Evolutionary conservation across 2,113 vertebrate species (phyloP).

Genomic region (Forbesichthys papilliferus): DNA sequence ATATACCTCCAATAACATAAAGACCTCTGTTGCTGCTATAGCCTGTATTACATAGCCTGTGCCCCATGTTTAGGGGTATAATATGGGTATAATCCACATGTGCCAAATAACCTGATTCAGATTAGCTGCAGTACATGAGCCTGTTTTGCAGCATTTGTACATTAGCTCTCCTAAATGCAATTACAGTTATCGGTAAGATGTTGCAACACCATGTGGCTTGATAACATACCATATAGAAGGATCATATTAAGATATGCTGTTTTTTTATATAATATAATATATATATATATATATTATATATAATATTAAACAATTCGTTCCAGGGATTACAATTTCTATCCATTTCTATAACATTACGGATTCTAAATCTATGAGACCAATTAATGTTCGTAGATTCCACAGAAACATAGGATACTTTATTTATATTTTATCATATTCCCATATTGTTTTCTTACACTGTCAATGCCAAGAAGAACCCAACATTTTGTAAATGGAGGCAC

Average conservation of each 20-base stretch:
- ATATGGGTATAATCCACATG: conserved; percentile 13
- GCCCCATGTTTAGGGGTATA: too few species aligned
- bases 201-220: conserved; percentile 7
- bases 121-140: conserved; percentile 29
- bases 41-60: not conserved
- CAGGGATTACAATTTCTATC: too few species aligned
- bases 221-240: not conserved
- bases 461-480: not conserved
- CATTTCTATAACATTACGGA: too few species aligned
- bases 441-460: not conserved
- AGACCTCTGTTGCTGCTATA: not conserved
- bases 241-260: too few species aligned
- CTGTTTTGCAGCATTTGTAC: conserved; percentile 20
- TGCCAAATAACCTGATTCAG: conserved; percentile 34
- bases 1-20: conserved; percentile 25
- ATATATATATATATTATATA: too few species aligned
- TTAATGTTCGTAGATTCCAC: not conserved
- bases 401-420: not conserved
- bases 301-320: too few species aligned
- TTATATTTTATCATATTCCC: not conserved
- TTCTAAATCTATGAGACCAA: not conserved
- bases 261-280: too few species aligned
- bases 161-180: not conserved
- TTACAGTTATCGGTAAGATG: not conserved
- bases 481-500: conserved; percentile 20